phyloP scores from a whole-genome alignment of 2,888 invertebrate genomes.

The Tenthredo notha region DNA sequence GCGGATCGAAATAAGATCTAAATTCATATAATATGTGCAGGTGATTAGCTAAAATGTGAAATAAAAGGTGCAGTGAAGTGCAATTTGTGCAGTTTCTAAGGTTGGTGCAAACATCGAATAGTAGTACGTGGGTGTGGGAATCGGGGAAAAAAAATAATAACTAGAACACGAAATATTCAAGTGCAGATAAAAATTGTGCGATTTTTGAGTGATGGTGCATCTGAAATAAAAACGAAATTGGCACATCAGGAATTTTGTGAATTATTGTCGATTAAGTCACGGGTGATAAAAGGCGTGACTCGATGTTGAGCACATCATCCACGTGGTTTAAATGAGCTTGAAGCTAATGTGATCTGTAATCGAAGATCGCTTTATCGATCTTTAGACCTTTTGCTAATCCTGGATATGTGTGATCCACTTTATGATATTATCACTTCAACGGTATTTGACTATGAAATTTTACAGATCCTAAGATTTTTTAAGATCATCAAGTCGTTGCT shows the following conservation, averaged over 20 bases:
- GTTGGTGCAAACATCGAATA: neutral
- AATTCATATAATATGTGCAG: neutral
- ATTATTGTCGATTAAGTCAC: neutral
- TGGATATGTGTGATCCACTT: neutral
- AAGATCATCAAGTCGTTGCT: neutral
- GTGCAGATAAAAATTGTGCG: neutral
- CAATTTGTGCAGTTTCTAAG: conserved; percentile 7
- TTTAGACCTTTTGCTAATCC: neutral
- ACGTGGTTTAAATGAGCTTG: neutral
- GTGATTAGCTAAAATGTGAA: neutral
- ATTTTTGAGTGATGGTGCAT: neutral
- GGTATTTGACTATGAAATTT: neutral
- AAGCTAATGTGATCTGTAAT: neutral
- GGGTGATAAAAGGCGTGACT: neutral
- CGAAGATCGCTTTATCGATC: neutral
- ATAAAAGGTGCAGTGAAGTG: neutral
- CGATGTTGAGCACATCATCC: neutral
- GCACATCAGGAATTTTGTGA: neutral
- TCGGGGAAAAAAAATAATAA: neutral
- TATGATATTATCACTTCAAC: neutral
- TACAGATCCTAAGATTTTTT: neutral
- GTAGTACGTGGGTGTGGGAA: neutral
- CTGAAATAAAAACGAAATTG: conserved; percentile 8
- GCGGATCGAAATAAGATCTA: neutral
- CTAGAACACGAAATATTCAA: neutral